A percentile compares a stretch with the other conserved stretches of the same genome.
Evolutionary conservation across 53 echinoderm and acorn worm species (phyloP).

Genomic region (Holothuria leucospilota): DNA sequence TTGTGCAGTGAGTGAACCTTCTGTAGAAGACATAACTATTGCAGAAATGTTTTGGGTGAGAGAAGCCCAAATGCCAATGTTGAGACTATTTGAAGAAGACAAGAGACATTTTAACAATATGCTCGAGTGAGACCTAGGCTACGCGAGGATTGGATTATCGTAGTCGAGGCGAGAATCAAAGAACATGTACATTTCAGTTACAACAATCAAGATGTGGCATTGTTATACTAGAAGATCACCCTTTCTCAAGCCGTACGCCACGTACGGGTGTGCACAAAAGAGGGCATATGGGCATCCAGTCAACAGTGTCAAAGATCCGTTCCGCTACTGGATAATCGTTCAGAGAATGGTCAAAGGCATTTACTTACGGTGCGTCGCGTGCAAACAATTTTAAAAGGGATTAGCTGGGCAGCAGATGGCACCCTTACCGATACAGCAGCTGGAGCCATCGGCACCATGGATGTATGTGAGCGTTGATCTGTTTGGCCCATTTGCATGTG

Average conservation of each 20-base stretch:
- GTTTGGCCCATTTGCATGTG: slow-evolving; percentile 54
- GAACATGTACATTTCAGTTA: slow-evolving; percentile 55
- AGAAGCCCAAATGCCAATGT: slow-evolving; percentile 35
- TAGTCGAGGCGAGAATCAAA: slow-evolving; percentile 45
- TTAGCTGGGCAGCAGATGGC: slow-evolving; percentile 14
- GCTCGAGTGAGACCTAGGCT: slow-evolving; percentile 12
- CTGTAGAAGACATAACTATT: too few relatives aligned
- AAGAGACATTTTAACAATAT: slow-evolving; percentile 28
- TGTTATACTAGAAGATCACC: slow-evolving; percentile 42
- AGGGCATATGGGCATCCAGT: slow-evolving; percentile 42
- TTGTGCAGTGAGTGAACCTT: too few relatives aligned
- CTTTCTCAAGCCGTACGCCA: slow-evolving; percentile 50
- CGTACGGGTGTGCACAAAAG: slow-evolving; percentile 14
- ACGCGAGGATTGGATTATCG: slow-evolving; percentile 58
- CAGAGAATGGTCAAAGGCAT: slow-evolving; percentile 21
- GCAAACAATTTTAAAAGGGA: slow-evolving; percentile 3
- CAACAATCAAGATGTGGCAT: slow-evolving; percentile 48
- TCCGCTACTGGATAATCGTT: slow-evolving; percentile 33
- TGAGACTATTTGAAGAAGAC: slow-evolving; percentile 27
- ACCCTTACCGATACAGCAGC: neutral
- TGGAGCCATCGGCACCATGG: slow-evolving; percentile 66
- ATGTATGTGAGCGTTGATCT: slow-evolving; percentile 55
- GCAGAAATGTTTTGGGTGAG: neutral
- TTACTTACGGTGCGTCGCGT: neutral
- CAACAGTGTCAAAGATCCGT: slow-evolving; percentile 56